phyloP scores from a whole-genome alignment of 2,888 invertebrate species.

The Blomia tropicalis region DNA sequence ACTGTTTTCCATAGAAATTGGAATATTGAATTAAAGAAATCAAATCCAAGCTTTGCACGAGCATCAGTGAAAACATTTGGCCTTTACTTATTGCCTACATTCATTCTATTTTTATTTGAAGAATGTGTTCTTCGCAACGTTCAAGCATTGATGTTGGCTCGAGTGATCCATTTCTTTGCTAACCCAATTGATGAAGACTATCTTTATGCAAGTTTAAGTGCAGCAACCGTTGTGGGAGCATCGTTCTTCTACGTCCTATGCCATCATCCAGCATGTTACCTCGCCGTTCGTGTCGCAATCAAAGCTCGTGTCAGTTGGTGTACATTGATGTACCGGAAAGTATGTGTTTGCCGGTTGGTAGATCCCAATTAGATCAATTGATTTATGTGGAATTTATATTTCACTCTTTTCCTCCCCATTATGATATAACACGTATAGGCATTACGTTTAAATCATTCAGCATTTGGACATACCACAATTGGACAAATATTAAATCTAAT shows the following conservation, averaged over 20 bases:
- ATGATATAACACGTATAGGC: conserved; percentile 3
- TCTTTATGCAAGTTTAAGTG: conserved; percentile 47
- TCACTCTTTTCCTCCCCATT: background rate
- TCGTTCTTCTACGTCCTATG: conserved; percentile 55
- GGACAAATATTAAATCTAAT: conserved; percentile 76
- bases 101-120: conserved; percentile 21
- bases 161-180: conserved; percentile 21
- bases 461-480: conserved; percentile 66
- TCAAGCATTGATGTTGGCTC: conserved; percentile 36
- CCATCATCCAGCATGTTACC: conserved; percentile 79
- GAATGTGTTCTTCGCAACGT: conserved; percentile 32
- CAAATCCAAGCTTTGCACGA: conserved; percentile 26
- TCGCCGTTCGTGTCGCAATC: conserved; percentile 60
- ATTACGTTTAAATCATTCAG: conserved; percentile 47
- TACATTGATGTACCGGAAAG: conserved; percentile 64
- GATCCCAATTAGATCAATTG: too few species aligned
- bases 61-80: conserved; percentile 27
- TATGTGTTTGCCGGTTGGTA: background rate
- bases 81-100: conserved; percentile 4
- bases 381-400: background rate
- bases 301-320: conserved; percentile 63
- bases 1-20: conserved; percentile 27
- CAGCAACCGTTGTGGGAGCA: conserved; percentile 56
- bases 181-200: conserved; percentile 1
- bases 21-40: conserved; percentile 28